These are phyloP conservation scores for Proterorhinus semilunaris DNA, from an alignment of 2,113 vertebrate genomes.

Conservation along the genomic window DNA sequence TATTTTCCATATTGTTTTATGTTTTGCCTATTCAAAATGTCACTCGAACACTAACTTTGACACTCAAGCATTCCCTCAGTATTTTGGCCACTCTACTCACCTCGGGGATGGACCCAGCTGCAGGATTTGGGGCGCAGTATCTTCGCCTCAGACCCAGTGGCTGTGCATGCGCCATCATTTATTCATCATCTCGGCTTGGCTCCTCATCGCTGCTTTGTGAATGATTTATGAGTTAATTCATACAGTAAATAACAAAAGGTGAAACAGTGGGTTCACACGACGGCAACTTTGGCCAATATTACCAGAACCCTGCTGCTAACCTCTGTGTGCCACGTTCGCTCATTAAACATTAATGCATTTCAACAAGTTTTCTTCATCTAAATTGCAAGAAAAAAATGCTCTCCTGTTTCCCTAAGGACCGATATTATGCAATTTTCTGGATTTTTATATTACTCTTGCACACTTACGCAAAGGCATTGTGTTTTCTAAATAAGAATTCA, in stretches of 20 bases:
- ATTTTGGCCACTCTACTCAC: no score
- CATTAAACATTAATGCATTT: constrained; percentile 47
- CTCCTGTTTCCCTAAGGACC: not conserved
- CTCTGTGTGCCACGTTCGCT: constrained; percentile 29
- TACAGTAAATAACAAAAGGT: constrained; percentile 60
- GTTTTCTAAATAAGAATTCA: no score
- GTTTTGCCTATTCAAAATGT: no score
- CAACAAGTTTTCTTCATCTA: not conserved
- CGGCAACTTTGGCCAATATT: constrained; percentile 37
- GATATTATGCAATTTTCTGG: no score
- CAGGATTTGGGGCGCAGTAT: not conserved
- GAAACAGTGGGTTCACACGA: constrained; percentile 27
- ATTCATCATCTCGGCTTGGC: constrained; percentile 43
- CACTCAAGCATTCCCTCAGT: no score
- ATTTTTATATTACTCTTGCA: no score
- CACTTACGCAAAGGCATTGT: no score
- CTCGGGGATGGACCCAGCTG: no score
- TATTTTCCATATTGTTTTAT: no score
- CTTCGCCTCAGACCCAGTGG: constrained; percentile 17
- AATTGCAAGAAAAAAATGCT: constrained; percentile 17
- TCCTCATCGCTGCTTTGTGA: constrained; percentile 51
- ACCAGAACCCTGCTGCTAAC: constrained; percentile 24
- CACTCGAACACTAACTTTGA: no score
- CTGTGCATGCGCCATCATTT: constrained; percentile 40
- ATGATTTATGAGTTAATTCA: constrained; percentile 65